A percentile compares a stretch with the other conserved stretches of the same genome.
Conservation (phyloP, 2,888 invertebrate species). For the Lamproptera curius region DNA sequence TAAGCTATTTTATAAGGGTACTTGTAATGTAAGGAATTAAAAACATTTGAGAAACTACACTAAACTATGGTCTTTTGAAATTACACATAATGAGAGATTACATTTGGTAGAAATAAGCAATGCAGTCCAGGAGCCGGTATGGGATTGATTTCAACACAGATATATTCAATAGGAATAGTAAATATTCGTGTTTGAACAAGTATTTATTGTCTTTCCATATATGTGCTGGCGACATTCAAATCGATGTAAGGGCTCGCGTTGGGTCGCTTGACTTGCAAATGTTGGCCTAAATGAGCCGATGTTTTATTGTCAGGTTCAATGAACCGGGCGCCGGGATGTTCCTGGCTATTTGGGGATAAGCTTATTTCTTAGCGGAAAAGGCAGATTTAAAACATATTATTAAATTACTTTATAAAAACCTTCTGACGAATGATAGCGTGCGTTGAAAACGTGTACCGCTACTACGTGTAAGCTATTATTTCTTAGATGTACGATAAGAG, state of each 20-base stretch:
- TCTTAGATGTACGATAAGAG: not conserved
- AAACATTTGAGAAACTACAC: too few relatives aligned
- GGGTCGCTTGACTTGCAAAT: constrained; percentile 52
- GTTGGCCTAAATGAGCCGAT: constrained; percentile 57
- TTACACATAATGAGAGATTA: too few relatives aligned
- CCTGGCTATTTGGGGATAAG: constrained; percentile 22
- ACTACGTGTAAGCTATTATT: too few relatives aligned
- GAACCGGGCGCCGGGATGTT: constrained; percentile 41
- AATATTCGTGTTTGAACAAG: not conserved
- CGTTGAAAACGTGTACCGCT: too few relatives aligned
- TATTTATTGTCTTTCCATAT: not conserved
- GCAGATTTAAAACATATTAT: not conserved
- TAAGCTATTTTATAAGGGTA: too few relatives aligned
- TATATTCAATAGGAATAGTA: too few relatives aligned
- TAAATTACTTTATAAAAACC: not conserved
- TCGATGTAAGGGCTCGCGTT: not conserved
- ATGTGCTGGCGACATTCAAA: constrained; percentile 1
- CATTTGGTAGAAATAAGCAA: too few relatives aligned
- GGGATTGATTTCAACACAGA: too few relatives aligned
- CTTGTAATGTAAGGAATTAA: too few relatives aligned
- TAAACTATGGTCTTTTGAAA: too few relatives aligned
- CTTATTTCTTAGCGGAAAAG: not conserved
- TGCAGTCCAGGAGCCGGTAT: too few relatives aligned
- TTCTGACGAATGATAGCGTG: too few relatives aligned
- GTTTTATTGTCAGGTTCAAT: constrained; percentile 56